Percentiles rank a stretch among this genome's conserved stretches.
These are phyloP conservation scores for Theristicus caerulescens DNA, from an alignment of 2,113 vertebrate genomes.

Conservation along the genomic window DNA sequence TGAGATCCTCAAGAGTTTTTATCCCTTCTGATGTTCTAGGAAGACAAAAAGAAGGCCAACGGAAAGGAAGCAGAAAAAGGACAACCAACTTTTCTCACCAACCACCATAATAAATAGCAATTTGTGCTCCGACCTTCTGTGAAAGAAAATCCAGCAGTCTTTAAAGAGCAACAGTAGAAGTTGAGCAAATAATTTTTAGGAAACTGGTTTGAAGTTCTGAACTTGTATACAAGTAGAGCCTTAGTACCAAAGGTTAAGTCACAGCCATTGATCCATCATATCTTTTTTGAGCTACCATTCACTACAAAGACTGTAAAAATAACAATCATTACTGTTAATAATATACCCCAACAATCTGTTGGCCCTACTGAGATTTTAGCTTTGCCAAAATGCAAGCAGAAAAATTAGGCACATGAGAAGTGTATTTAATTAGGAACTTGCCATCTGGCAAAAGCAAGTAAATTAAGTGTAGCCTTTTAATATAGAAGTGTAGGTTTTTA, in stretches of 20 bases:
- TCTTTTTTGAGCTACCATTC: not conserved
- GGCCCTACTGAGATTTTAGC: not conserved
- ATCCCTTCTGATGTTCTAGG: not conserved
- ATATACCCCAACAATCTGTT: not conserved
- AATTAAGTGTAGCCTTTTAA: not conserved
- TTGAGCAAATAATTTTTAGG: not conserved
- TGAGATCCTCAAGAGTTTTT: not conserved
- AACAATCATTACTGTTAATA: not conserved
- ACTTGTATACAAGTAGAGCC: not conserved
- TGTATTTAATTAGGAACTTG: constrained; percentile 37
- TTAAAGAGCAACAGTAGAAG: not conserved
- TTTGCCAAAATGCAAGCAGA: constrained; percentile 23
- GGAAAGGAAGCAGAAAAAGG: not conserved
- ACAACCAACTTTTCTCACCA: not conserved
- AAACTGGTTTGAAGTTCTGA: not conserved
- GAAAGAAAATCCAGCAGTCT: not conserved
- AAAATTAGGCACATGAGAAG: constrained; percentile 4
- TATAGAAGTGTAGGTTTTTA: not conserved
- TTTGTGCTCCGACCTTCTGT: not conserved
- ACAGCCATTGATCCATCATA: not conserved
- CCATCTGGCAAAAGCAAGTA: constrained; percentile 17
- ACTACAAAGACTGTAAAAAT: not conserved
- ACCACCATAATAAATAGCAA: not conserved
- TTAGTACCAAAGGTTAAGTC: not conserved
- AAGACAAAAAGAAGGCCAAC: not conserved